Evolutionary conservation across 1,140 invertebrate species (phyloP), one percentile per base, ranked within the genome.

Genomic region (Dermatophagoides farinae): DNA sequence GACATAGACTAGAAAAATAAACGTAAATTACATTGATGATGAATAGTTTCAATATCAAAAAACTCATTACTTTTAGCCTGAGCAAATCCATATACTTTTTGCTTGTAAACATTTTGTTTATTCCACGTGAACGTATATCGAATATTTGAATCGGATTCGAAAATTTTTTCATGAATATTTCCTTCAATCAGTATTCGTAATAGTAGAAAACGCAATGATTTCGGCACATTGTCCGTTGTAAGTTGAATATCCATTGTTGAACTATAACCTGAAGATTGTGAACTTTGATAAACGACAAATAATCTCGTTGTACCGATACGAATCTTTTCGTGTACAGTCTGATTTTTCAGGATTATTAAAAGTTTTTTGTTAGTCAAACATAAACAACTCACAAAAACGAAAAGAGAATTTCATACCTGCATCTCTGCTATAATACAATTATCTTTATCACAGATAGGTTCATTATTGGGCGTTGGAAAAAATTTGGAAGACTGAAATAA

Each of bases 271-370:
- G 67, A 59, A 2, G 70, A 68, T 55, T 73, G 69, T 62, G 70
- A 73, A 68, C 66, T 66, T 46, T 73, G 72, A 64, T 76, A 74
- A 0, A 76, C 71, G 8, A 76, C 66, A 61, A 74, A 69, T 2
- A 74, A 66, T 44, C 72, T 66, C 1, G 89, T 76, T 23, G 88
- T 88, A 6, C 90, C 89, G 63, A 97, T 90, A 11, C 82, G 78
- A 59, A 96, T 84, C 61, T 85, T 88, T 74, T 97, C 90, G 73
- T 95, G 90, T 0, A 96, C 80, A 66, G 93, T 90, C 80, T 90
- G 85, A 50, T n/a, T n/a, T n/a, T 31, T 23, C 25, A 39, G 44
- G 40, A 16, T 18, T 37, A 0, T 22, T n/a, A 52, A 46, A n/a
- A 46, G 5, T 11, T 43, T 43, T n/a, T 43, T 43, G n/a, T n/a